Percentiles rank a stretch among this genome's conserved stretches.
Evolutionary conservation across 2,888 invertebrate species (phyloP).

Genomic region (Liopterus haemorrhoidalis): DNA sequence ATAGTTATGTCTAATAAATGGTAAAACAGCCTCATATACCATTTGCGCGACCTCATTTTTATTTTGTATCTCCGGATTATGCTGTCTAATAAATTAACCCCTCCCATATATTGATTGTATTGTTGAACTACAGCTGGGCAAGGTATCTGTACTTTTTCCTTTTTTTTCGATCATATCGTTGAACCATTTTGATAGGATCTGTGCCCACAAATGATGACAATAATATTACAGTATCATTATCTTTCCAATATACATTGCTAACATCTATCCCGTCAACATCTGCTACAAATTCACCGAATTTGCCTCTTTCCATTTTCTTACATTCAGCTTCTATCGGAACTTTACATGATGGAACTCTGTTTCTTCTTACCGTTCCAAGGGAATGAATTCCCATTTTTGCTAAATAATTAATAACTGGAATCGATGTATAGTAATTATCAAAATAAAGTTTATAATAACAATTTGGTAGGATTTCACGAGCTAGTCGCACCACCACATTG

Average conservation of each 20-base stretch:
- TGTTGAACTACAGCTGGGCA: conserved; percentile 31
- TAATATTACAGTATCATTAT: conserved; percentile 39
- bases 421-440: conserved; percentile 35
- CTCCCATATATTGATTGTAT: conserved; percentile 35
- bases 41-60: conserved; percentile 28
- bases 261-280: conserved; percentile 27
- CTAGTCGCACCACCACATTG: conserved; percentile 28
- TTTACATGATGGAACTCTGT: conserved; percentile 34
- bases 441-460: conserved; percentile 35
- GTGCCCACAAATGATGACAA: conserved; percentile 39
- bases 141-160: conserved; percentile 29
- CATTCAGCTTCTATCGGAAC: conserved; percentile 31
- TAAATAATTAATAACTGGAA: conserved; percentile 29
- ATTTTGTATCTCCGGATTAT: conserved; percentile 31
- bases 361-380: conserved; percentile 31
- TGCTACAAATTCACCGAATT: conserved; percentile 26
- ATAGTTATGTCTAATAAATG: conserved; percentile 28
- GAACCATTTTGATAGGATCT: conserved; percentile 25
- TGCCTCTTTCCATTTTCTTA: conserved; percentile 28
- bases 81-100: conserved; percentile 35
- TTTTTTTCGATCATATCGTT: conserved; percentile 24
- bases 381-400: conserved; percentile 29
- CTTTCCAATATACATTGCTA: conserved; percentile 37
- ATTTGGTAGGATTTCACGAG: conserved; percentile 25
- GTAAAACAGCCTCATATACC: conserved; percentile 29